Evolutionary conservation across 1,140 invertebrate genomes (phyloP), one percentile per base, ranked within the genome.

Genomic region (Temnothorax longispinosus): DNA sequence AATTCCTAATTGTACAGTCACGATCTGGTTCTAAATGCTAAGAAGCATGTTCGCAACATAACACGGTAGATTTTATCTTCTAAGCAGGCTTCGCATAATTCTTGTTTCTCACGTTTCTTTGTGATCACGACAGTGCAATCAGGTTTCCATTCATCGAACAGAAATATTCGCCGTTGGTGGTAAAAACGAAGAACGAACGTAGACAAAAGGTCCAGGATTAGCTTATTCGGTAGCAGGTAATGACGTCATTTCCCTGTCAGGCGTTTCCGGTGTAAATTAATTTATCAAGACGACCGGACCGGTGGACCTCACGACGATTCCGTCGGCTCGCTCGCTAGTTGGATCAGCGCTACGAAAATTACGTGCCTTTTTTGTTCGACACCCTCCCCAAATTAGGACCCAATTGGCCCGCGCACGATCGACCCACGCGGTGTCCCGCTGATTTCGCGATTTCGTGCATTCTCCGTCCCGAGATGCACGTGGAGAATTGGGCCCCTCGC

Each of bases 211-310:
- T 21, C 38, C 69, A 35, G 80, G 27, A 54, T 77, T 32, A 86
- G 72, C 72, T 80, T 60, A 80, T 72, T 85, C 89, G 89, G 90
- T 90, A 91, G 90, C 89, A 74, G 80, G 90, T 94, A 94, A 94
- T 91, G 88, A 91, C 93, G 93, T 91, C 89, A 93, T 93, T 94
- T 93, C 89, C 91, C 88, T 91, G 93, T 93, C 93, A 93, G 92
- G 56, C 81, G 89, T 93, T 94, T 94, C 93, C 93, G 91, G 93
- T 92, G 92, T 88, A 93, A 94, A 94, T 94, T 94, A 94, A 94
- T 94, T 94, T 94, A 94, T 94, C 93, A 94, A 91, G 71, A 85
- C 56, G 52, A 65, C 82, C 52, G 52, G 58, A 54, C 75, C 41
- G 13, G 15, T 41, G 47, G 58, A 11, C 18, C 44, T 35, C 62